Conservation (phyloP, 2,888 invertebrate species). For the Hartigia nigra region DNA sequence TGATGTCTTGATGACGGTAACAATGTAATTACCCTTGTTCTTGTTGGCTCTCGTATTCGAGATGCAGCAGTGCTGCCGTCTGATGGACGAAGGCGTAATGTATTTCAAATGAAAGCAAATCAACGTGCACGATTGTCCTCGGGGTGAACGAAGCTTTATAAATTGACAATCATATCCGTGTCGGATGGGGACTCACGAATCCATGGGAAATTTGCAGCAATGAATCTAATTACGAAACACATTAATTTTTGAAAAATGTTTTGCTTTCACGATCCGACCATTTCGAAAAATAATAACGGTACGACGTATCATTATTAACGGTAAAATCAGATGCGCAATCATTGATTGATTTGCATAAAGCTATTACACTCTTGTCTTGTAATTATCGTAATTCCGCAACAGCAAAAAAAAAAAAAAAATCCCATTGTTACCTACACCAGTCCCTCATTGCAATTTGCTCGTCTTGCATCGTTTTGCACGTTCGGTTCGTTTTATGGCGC, state of each 20-base stretch:
- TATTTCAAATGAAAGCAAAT: background rate
- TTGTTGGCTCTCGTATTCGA: conserved; percentile 17
- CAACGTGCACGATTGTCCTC: background rate
- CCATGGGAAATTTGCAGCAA: background rate
- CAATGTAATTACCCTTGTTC: conserved; percentile 40
- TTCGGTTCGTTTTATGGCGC: background rate
- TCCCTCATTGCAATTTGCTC: background rate
- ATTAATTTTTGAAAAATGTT: background rate
- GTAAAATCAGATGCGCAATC: background rate
- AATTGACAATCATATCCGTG: background rate
- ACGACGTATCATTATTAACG: background rate
- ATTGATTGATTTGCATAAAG: background rate
- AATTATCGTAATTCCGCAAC: background rate
- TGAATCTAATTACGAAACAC: background rate
- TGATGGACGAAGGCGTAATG: conserved; percentile 21
- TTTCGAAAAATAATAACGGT: background rate
- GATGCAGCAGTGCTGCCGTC: conserved; percentile 15
- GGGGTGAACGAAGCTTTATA: background rate
- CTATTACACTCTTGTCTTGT: background rate
- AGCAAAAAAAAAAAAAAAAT: too few species aligned
- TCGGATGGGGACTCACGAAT: background rate
- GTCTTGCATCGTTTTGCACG: background rate
- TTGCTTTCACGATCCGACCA: background rate
- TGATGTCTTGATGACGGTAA: conserved; percentile 42
- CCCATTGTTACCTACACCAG: background rate